These are phyloP conservation scores for Drepanosiphum platanoidis DNA, from an alignment of 2,888 invertebrate genomes.

Conservation along the genomic window DNA sequence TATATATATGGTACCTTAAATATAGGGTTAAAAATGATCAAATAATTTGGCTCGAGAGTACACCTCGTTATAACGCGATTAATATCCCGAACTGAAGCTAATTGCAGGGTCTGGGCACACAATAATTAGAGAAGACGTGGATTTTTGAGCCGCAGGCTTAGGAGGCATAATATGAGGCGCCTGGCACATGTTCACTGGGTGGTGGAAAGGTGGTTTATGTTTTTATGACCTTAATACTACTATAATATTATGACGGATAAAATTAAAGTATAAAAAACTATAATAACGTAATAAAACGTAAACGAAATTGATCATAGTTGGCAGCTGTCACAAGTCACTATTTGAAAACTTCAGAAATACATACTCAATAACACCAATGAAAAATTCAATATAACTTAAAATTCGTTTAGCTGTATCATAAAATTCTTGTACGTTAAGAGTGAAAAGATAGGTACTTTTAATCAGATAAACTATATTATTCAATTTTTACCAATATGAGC, in stretches of 20 bases:
- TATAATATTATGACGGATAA: slow-evolving; percentile 39
- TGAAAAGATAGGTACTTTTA: slow-evolving; percentile 8
- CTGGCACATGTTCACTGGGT: slow-evolving; percentile 50
- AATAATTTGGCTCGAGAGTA: slow-evolving; percentile 32
- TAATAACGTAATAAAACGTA: slow-evolving; percentile 49
- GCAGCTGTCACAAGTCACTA: slow-evolving; percentile 49
- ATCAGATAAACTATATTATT: slow-evolving; percentile 29
- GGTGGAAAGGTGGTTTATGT: slow-evolving; percentile 61
- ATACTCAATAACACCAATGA: not conserved
- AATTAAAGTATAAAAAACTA: slow-evolving; percentile 39
- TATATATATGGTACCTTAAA: not conserved
- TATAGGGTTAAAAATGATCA: slow-evolving; percentile 48
- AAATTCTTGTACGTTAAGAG: not conserved
- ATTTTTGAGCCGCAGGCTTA: slow-evolving; percentile 41
- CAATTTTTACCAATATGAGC: slow-evolving; percentile 1
- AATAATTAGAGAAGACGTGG: slow-evolving; percentile 56
- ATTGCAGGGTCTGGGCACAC: slow-evolving; percentile 45
- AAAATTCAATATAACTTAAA: slow-evolving; percentile 24
- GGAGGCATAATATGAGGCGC: slow-evolving; percentile 49
- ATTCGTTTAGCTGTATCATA: not conserved
- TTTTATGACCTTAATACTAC: slow-evolving; percentile 50
- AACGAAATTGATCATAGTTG: slow-evolving; percentile 42
- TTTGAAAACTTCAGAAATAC: slow-evolving; percentile 36
- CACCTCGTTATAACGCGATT: slow-evolving; percentile 60
- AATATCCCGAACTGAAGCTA: slow-evolving; percentile 48